Base-by-base conservation (phyloP, 2,797 vertebrate genomes). In the Hyperoplus lanceolatus region DNA sequence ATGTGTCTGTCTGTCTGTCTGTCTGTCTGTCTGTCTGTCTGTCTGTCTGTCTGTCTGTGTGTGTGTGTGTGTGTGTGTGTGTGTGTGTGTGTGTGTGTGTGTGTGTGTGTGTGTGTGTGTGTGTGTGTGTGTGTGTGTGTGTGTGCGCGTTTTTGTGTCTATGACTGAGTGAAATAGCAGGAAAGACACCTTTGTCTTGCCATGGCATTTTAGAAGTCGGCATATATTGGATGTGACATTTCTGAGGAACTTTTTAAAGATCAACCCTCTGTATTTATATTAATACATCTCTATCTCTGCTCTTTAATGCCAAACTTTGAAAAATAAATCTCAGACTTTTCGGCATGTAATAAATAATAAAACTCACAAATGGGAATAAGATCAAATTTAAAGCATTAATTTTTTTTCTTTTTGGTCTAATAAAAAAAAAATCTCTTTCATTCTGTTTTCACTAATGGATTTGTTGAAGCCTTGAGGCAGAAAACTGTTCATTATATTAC, bases 231-330 rank as follows among this genome's bases (percentile, higher is more conserved):
- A 77, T 8, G 15, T 21, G 67, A 80, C 77, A 82, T 72, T 82
- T 79, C 60, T 80, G 60, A 5, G 53, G 54, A 75, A 80, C 60
- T 85, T 88, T 77, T 73, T 67, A 83, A 88, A 87, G 84, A 89
- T 87, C 87, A 88, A 82, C 76, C 60, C 70, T 79, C 76, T 42
- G 29, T 29, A 29, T 29, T 29, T 29, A 29, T 29, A 29, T 29
- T 3, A 29, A 29, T 29, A 29, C 29, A 29, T 29, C 29, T 29
- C 29, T 29, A 29, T 29, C 29, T 29, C 29, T 29, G 29, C 29
- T 29, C 29, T 29, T 29, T 29, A 29, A 29, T 29, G 29, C 29
- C 29, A 29, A 29, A 2, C 29, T 29, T 29, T 29, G 2, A 29
- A 29, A 29, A 29, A 29, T 29, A 74, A 72, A 75, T 42, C 58